phyloP scores from a whole-genome alignment of 2,888 invertebrate genomes.

The Philereme transversata region DNA sequence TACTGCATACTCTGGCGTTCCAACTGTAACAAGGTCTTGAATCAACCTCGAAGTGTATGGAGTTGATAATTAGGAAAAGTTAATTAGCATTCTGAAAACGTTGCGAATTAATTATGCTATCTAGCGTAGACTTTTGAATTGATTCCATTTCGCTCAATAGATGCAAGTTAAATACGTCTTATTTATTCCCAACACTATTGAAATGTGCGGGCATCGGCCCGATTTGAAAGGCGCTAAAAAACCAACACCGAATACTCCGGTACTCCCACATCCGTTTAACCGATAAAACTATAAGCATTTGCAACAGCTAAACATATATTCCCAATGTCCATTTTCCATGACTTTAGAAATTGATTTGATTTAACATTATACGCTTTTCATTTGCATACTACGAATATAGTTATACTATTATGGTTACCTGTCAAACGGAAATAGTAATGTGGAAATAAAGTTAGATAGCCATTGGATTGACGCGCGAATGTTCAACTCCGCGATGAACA shows the following conservation, averaged over 20 bases:
- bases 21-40: constrained; percentile 21
- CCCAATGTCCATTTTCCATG: constrained; percentile 7
- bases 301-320: constrained; percentile 17
- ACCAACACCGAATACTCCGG: neutral
- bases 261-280: constrained; percentile 1
- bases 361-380: neutral
- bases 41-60: constrained; percentile 18
- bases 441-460: constrained; percentile 7
- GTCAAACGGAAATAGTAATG: constrained; percentile 4
- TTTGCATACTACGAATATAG: constrained; percentile 8
- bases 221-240: constrained; percentile 1
- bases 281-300: constrained; percentile 11
- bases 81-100: constrained; percentile 17
- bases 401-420: constrained; percentile 6
- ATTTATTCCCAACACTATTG: constrained; percentile 17
- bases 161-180: neutral
- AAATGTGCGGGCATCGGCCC: constrained; percentile 1
- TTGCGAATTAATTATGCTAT: constrained; percentile 6
- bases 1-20: constrained; percentile 6
- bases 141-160: neutral
- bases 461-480: constrained; percentile 12
- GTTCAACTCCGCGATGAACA: neutral
- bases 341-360: neutral
- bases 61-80: constrained; percentile 14
- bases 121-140: neutral